Percentiles rank a stretch among this genome's conserved stretches.
Conservation (phyloP, 2,888 invertebrate genomes). For the Adineta ricciae region DNA sequence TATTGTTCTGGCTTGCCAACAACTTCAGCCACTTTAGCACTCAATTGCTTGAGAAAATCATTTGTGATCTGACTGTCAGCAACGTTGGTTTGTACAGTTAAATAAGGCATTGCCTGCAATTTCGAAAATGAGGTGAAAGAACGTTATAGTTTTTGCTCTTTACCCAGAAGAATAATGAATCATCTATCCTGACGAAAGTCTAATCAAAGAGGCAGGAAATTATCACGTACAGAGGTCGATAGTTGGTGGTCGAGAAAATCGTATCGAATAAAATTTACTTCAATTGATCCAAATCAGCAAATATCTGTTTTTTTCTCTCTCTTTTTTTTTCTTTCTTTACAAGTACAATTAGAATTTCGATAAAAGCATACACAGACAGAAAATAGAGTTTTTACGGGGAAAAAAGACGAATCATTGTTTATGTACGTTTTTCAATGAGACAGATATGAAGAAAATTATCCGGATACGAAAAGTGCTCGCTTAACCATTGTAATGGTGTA, state of each 20-base stretch:
- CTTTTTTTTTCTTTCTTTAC: not conserved
- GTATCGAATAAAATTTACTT: too few relatives aligned
- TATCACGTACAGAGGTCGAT: not conserved
- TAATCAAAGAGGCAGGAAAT: not conserved
- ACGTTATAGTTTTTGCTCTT: too few relatives aligned
- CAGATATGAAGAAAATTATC: slow-evolving; percentile 88
- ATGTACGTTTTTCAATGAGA: slow-evolving; percentile 1
- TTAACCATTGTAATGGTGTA: slow-evolving; percentile 88
- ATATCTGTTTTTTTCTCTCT: too few relatives aligned
- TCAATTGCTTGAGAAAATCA: not conserved
- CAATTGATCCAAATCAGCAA: too few relatives aligned
- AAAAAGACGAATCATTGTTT: not conserved
- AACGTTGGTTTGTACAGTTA: not conserved
- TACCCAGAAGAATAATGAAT: not conserved
- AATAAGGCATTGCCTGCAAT: not conserved
- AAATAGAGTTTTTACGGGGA: not conserved
- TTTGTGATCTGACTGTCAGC: not conserved
- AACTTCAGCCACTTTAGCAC: not conserved
- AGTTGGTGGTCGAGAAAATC: not conserved
- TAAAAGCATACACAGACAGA: not conserved
- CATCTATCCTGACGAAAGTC: not conserved
- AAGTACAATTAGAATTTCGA: not conserved
- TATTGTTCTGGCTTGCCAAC: not conserved
- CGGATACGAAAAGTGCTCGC: slow-evolving; percentile 90
- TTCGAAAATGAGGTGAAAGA: too few relatives aligned